Percentiles rank a stretch among this genome's conserved stretches.
phyloP scores from a whole-genome alignment of 2,113 vertebrate genomes.

The Pyxicephalus adspersus region DNA sequence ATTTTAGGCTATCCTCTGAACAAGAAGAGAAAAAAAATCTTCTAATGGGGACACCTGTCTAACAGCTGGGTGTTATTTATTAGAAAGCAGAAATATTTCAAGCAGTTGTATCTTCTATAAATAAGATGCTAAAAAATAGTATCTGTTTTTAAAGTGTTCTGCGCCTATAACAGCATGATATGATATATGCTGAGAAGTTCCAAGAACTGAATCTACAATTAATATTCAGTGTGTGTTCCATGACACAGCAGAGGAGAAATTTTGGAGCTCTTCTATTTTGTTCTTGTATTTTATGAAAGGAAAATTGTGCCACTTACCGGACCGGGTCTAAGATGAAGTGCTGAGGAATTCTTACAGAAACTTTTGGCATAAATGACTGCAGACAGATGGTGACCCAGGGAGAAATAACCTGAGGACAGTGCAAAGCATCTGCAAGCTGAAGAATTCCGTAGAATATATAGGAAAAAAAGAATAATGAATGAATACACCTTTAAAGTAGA shows the following conservation, averaged over 20 bases:
- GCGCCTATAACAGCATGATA: neutral
- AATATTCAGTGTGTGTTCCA: neutral
- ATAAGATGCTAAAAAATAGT: no score
- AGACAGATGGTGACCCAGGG: slow-evolving; percentile 37
- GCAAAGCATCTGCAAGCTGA: slow-evolving; percentile 41
- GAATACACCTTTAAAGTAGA: no score
- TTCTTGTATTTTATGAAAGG: neutral
- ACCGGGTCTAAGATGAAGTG: slow-evolving; percentile 39
- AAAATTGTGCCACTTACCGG: slow-evolving; percentile 32
- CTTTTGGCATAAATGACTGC: slow-evolving; percentile 57
- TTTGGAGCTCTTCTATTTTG: neutral
- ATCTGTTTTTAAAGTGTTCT: neutral
- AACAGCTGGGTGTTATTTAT: no score
- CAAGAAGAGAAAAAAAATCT: no score
- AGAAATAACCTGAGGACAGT: slow-evolving; percentile 40
- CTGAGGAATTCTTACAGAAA: slow-evolving; percentile 54
- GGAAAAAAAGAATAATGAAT: neutral
- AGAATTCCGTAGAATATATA: slow-evolving; percentile 51
- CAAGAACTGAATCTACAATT: neutral
- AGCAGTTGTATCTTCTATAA: no score
- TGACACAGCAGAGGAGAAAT: neutral
- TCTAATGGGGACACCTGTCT: no score
- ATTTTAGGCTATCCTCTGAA: no score
- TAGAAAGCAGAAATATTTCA: no score
- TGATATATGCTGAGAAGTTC: neutral